phyloP scores from a whole-genome alignment of 2,888 invertebrate species.

The Archips xylosteana region DNA sequence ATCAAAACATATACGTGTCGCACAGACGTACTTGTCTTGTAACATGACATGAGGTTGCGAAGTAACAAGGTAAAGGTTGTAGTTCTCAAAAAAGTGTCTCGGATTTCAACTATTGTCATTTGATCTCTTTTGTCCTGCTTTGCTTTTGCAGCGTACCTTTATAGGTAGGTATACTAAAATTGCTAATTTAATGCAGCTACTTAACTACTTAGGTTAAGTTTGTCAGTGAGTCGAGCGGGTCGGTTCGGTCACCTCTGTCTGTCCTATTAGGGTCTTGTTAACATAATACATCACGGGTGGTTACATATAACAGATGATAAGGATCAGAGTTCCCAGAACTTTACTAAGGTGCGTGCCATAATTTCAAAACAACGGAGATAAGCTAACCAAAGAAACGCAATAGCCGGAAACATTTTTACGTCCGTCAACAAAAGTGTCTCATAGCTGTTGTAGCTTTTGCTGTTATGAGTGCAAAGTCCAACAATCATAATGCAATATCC shows the following conservation, averaged over 20 bases:
- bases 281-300: constrained; percentile 9
- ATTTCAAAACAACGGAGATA: constrained; percentile 56
- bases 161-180: background rate
- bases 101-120: no score
- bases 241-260: background rate
- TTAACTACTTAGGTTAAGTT: background rate
- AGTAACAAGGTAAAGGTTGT: no score
- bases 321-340: constrained; percentile 36
- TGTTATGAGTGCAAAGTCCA: background rate
- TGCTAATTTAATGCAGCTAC: background rate
- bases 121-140: no score
- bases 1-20: no score
- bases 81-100: no score
- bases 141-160: no score
- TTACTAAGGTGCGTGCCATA: constrained; percentile 39
- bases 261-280: background rate
- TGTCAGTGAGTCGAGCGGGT: background rate
- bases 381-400: constrained; percentile 60
- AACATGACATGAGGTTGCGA: no score
- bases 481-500: no score
- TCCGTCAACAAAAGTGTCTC: constrained; percentile 51
- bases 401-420: constrained; percentile 58
- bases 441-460: constrained; percentile 29
- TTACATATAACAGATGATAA: constrained; percentile 24
- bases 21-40: no score